These are phyloP conservation scores for Drosophila quadrilineata DNA, from an alignment of 1,140 invertebrate genomes.

Conservation along the genomic window DNA sequence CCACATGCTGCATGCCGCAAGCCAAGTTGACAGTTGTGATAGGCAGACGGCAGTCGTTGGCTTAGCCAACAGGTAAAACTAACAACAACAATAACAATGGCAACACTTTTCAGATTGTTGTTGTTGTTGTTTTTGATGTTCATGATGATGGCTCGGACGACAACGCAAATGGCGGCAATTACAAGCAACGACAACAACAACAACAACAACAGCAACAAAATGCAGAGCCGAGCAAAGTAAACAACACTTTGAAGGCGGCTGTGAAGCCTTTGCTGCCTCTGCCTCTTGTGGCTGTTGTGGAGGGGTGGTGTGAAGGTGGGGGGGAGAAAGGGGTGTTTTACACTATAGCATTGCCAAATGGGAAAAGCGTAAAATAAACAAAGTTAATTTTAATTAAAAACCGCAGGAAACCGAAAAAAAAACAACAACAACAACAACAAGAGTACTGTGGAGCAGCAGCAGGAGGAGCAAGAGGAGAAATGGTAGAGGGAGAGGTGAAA, in stretches of 20 bases:
- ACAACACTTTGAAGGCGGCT: constrained; percentile 61
- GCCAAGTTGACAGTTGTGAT: constrained; percentile 24
- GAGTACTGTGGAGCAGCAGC: too few relatives aligned
- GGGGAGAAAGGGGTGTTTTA: background rate
- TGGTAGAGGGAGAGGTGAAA: constrained; percentile 53
- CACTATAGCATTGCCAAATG: constrained; percentile 35
- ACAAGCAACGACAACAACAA: constrained; percentile 56
- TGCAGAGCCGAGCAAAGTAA: constrained; percentile 44
- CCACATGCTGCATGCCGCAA: background rate
- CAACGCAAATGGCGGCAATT: constrained; percentile 74
- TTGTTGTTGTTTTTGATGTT: background rate
- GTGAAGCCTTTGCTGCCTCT: too few relatives aligned
- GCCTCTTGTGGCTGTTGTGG: too few relatives aligned
- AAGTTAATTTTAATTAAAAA: constrained; percentile 80
- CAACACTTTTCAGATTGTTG: background rate
- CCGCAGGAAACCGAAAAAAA: constrained; percentile 65
- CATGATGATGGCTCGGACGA: constrained; percentile 28
- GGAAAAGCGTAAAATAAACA: constrained; percentile 74
- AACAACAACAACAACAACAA: constrained; percentile 4
- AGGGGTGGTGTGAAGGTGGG: background rate
- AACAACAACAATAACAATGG: constrained; percentile 46
- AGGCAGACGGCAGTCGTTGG: too few relatives aligned
- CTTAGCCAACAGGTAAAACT: constrained; percentile 63
- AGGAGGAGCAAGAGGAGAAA: background rate
- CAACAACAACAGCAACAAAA: constrained; percentile 21